phyloP scores from a whole-genome alignment of 2,888 invertebrate genomes.

The Machimus atricapillus region DNA sequence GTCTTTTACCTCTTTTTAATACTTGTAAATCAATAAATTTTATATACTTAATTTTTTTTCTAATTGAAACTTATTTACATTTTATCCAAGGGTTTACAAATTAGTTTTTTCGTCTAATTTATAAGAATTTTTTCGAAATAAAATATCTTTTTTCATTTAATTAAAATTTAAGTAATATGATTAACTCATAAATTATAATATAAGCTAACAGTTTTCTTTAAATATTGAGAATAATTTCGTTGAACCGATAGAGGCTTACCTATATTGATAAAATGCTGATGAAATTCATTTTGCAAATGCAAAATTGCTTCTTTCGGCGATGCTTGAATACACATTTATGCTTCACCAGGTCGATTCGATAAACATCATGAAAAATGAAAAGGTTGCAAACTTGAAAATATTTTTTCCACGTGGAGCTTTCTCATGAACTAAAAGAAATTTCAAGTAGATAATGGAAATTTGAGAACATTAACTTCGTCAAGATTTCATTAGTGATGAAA shows the following conservation, averaged over 20 bases:
- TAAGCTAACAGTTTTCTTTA: background rate
- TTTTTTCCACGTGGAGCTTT: background rate
- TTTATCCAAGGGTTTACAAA: too few relatives aligned
- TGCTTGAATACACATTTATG: background rate
- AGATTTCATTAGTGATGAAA: background rate
- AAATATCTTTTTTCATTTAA: background rate
- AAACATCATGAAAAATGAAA: background rate
- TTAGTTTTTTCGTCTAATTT: background rate
- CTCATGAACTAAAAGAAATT: background rate
- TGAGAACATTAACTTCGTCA: background rate
- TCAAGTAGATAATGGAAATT: background rate
- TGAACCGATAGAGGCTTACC: background rate
- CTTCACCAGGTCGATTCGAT: background rate
- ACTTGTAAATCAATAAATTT: too few relatives aligned
- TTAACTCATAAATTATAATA: background rate
- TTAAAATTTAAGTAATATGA: background rate
- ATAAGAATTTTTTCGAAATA: background rate
- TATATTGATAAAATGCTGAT: background rate
- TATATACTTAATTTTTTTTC: too few relatives aligned
- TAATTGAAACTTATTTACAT: too few relatives aligned
- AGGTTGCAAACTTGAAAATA: background rate
- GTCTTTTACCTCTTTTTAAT: too few relatives aligned
- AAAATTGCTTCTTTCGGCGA: background rate
- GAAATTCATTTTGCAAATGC: background rate
- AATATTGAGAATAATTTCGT: background rate